Evolutionary conservation across 2,888 invertebrate genomes (phyloP).

Genomic region (Busseola fusca): DNA sequence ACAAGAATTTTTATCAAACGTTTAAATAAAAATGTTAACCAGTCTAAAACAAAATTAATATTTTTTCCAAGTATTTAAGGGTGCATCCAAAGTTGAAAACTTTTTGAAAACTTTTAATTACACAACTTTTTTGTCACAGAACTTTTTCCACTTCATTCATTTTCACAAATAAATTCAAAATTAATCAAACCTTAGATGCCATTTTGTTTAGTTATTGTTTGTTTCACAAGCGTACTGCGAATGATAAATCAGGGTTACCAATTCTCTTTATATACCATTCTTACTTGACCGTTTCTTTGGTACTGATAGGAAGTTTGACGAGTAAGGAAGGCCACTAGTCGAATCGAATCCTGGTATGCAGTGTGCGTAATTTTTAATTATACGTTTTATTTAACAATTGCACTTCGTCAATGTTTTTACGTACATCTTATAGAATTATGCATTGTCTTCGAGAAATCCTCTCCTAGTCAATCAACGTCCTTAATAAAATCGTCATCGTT

Average conservation of each 20-base stretch:
- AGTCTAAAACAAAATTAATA: too few relatives aligned
- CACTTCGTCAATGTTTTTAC: neutral
- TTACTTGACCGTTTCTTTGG: constrained; percentile 77
- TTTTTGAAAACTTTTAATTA: neutral
- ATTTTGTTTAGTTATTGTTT: constrained; percentile 79
- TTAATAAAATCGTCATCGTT: neutral
- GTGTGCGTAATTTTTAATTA: constrained; percentile 31
- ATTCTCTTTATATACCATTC: constrained; percentile 79
- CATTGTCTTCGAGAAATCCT: neutral
- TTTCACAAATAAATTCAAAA: neutral
- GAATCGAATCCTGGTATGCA: constrained; percentile 34
- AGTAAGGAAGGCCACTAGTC: constrained; percentile 79
- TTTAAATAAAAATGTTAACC: neutral
- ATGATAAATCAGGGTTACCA: constrained; percentile 78
- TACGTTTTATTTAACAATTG: constrained; percentile 8
- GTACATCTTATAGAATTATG: neutral
- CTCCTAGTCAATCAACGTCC: neutral
- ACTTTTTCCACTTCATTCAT: constrained; percentile 7
- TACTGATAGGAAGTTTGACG: constrained; percentile 87
- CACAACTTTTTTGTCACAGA: neutral
- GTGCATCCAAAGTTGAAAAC: too few relatives aligned
- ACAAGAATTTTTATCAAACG: neutral
- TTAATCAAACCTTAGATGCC: constrained; percentile 83
- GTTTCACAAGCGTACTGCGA: constrained; percentile 85
- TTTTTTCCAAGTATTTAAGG: too few relatives aligned